Base-by-base conservation (phyloP, 2,797 vertebrate genomes). In the Fratercula arctica region DNA sequence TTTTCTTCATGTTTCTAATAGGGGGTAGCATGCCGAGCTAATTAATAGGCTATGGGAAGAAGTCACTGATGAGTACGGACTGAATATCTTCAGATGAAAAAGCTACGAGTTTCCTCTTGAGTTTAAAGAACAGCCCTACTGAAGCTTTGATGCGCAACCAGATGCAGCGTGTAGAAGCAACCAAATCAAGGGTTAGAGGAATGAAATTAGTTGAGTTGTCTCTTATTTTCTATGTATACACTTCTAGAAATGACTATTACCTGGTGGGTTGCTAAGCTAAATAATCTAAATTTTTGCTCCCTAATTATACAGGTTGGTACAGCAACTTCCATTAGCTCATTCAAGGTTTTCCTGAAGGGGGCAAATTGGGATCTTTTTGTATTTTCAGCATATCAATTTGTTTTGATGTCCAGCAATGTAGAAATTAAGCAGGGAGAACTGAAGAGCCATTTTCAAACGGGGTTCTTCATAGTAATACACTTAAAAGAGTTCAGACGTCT, bases 241-340 rank as follows among this genome's bases (percentile, higher is more conserved):
- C 28, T 88, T 75, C n/a, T 61, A 63, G 70, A 59, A 87, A 75
- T 92, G 4, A 64, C 60, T 82, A n/a, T 17, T 66, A 33, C 33
- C 50, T 82, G 45, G n/a, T 4, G 10, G 48, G 37, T 88, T 79
- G 79, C n/a, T 76, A 50, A 86, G 56, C 56, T 82, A 85, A 95
- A 87, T 87, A 50, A 35, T 39, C 50, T 94, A 87, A 69, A 78
- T 64, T 80, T 83, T 93, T 94, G 63, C 33, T 94, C 54, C 28
- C 73, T 89, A 85, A 64, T 95, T 85, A 28, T 6, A 54, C 11
- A 56, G 43, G 57, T 80, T 74, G 48, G 24, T 76, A n/a, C 48
- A 89, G 17, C 19, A 70, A 31, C 54, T 94, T 81, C 29, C 16
- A 50, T 70, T 77, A 39, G 19, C 31, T 82, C n/a, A 28, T 45